A percentile compares a stretch with the other conserved stretches of the same genome.
phyloP scores from a whole-genome alignment of 2,797 vertebrate species.

The Myotis findleyi region DNA sequence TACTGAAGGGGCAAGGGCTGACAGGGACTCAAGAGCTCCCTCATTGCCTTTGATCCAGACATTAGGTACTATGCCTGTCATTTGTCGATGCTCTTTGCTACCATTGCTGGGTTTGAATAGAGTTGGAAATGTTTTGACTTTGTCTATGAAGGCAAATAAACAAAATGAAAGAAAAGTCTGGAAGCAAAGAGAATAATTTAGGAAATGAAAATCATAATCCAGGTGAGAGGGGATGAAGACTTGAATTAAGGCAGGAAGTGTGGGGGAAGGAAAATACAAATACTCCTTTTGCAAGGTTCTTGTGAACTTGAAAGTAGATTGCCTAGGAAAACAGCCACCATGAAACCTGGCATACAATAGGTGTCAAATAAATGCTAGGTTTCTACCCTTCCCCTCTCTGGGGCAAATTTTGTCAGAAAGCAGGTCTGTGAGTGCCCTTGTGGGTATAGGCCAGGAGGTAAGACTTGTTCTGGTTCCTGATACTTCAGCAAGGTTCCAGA shows the following conservation, averaged over 20 bases:
- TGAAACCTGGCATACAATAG: neutral
- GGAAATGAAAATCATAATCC: neutral
- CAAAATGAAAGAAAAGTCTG: constrained; percentile 21
- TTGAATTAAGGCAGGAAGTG: neutral
- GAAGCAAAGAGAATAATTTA: neutral
- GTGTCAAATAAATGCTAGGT: neutral
- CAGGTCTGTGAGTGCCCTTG: neutral
- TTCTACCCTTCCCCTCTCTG: neutral
- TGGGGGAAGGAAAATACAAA: neutral
- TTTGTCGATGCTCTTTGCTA: constrained; percentile 84
- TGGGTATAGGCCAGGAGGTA: neutral
- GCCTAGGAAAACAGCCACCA: neutral
- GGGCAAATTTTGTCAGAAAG: neutral
- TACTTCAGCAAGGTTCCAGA: neutral
- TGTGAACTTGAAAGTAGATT: neutral
- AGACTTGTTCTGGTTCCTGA: neutral
- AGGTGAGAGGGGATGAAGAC: neutral
- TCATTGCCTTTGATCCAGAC: constrained; percentile 55
- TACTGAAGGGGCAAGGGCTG: neutral
- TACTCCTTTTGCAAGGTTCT: neutral
- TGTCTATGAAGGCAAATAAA: constrained; percentile 76
- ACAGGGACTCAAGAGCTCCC: constrained; percentile 49
- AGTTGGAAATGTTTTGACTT: constrained; percentile 80
- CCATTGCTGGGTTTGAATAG: constrained; percentile 84
- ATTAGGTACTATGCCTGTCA: constrained; percentile 82